A percentile compares a stretch with the other conserved stretches of the same genome.
phyloP scores from a whole-genome alignment of 2,797 vertebrate genomes.

The Graptemys geographica region DNA sequence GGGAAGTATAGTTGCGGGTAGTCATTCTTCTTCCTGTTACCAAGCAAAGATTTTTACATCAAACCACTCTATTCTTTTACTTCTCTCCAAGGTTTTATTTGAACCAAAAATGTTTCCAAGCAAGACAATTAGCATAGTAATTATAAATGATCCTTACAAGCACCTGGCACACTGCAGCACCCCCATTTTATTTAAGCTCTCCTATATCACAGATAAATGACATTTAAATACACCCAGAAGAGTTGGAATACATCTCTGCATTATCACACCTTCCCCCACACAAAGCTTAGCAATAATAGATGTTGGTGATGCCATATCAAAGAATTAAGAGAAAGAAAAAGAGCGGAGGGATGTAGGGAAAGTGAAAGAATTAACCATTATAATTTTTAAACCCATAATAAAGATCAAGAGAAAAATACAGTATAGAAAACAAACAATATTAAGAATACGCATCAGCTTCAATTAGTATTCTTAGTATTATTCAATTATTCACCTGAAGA shows the following conservation, averaged over 20 bases:
- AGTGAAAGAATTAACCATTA: not conserved
- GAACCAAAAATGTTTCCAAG: not conserved
- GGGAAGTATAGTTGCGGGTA: conserved; percentile 83
- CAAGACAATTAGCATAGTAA: not conserved
- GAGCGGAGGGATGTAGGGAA: not conserved
- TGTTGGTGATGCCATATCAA: not conserved
- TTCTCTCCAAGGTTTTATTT: not conserved
- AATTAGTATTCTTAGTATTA: not conserved
- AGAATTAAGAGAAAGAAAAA: not conserved
- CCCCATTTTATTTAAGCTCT: rapidly evolving
- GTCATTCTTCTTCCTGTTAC: conserved; percentile 91
- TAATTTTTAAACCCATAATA: not conserved
- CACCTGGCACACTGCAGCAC: no score
- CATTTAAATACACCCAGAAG: not conserved
- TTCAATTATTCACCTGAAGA: not conserved
- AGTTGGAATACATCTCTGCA: not conserved
- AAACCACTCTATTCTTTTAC: not conserved
- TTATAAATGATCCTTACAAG: not conserved
- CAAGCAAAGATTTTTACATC: conserved; percentile 44
- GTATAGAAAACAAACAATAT: not conserved
- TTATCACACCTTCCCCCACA: not conserved
- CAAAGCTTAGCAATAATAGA: not conserved
- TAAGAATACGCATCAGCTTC: not conserved
- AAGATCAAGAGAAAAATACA: not conserved
- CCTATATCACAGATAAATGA: not conserved